A percentile compares a stretch with the other conserved stretches of the same genome.
Conservation (phyloP, 2,888 invertebrate species). For the Drosophila eohydei region DNA sequence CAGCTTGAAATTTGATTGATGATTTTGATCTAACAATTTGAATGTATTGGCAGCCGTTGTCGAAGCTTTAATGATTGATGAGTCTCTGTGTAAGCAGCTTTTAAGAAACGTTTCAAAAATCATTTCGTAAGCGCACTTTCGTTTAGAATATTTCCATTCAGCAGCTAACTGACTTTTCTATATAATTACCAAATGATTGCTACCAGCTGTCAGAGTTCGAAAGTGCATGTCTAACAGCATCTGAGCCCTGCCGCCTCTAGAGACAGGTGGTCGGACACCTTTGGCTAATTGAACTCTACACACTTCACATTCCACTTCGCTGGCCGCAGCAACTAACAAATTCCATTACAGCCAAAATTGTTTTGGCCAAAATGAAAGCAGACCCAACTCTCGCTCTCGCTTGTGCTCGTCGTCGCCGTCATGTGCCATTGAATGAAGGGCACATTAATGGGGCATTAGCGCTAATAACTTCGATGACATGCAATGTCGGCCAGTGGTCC, state of each 20-base stretch:
- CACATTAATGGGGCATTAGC: slow-evolving; percentile 64
- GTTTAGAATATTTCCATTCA: background rate
- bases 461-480: slow-evolving; percentile 70
- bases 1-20: slow-evolving; percentile 48
- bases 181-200: slow-evolving; percentile 14
- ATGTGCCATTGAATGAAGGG: slow-evolving; percentile 17
- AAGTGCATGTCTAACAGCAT: slow-evolving; percentile 14
- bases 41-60: slow-evolving; percentile 24
- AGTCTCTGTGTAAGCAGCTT: background rate
- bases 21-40: slow-evolving; percentile 22
- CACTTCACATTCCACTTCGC: background rate
- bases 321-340: slow-evolving; percentile 17
- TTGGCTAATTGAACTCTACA: slow-evolving; percentile 28
- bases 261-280: slow-evolving; percentile 8
- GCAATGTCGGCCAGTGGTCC: slow-evolving; percentile 49
- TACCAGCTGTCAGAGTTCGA: slow-evolving; percentile 3
- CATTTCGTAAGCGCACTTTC: background rate
- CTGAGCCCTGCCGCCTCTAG: background rate
- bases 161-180: background rate
- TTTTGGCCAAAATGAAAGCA: slow-evolving; percentile 7
- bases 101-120: slow-evolving; percentile 5
- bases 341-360: slow-evolving; percentile 27
- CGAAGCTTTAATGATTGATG: slow-evolving; percentile 39
- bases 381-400: background rate
- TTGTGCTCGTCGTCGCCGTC: too few species aligned